These are phyloP conservation scores for Crotalus helleri DNA, from an alignment of 2,113 vertebrate genomes.

Conservation along the genomic window DNA sequence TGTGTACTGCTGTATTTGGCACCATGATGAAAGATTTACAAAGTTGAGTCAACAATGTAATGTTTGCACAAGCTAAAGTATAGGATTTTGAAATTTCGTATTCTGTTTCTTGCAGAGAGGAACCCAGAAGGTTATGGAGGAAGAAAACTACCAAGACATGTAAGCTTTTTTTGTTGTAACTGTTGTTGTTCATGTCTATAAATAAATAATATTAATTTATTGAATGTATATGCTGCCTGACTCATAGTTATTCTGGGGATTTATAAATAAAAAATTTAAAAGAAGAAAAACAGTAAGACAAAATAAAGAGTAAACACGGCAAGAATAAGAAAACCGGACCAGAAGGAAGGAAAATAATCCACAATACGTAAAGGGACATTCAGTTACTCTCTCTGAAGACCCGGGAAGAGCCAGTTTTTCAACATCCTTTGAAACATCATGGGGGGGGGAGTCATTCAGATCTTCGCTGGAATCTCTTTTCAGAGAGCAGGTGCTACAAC, in stretches of 20 bases:
- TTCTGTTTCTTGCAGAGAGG: slow-evolving; percentile 19
- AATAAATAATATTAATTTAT: neutral
- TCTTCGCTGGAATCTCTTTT: neutral
- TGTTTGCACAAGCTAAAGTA: neutral
- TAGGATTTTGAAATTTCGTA: neutral
- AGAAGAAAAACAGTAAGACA: neutral
- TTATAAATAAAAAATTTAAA: neutral
- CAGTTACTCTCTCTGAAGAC: neutral
- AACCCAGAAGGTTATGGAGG: neutral
- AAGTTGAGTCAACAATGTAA: neutral
- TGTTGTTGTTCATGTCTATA: neutral
- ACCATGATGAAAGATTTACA: neutral
- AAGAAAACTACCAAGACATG: neutral
- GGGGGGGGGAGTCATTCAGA: neutral
- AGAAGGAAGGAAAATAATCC: neutral
- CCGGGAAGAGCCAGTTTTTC: neutral
- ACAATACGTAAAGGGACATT: neutral
- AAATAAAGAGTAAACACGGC: neutral
- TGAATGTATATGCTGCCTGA: neutral
- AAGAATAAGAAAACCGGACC: neutral
- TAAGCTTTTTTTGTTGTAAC: neutral
- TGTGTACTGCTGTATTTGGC: neutral
- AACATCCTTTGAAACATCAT: neutral
- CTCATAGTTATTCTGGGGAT: neutral
- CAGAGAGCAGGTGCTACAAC: neutral